A percentile compares a stretch with the other conserved stretches of the same genome.
Conservation (phyloP, 2,888 invertebrate species). For the Clivina fossor region DNA sequence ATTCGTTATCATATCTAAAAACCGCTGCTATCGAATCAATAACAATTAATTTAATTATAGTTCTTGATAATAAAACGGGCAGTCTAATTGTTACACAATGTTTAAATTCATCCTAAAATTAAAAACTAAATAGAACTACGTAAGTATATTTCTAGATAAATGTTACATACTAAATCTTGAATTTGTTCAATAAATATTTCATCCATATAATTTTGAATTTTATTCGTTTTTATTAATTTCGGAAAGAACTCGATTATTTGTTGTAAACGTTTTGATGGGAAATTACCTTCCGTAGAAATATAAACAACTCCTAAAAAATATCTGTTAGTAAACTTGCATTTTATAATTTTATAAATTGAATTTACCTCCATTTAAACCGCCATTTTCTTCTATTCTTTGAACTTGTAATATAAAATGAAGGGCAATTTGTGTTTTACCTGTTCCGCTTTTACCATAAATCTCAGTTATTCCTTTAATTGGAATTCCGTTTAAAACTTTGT, state of each 20-base stretch:
- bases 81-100: conserved; percentile 59
- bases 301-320: conserved; percentile 62
- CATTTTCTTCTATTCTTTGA: conserved; percentile 58
- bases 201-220: conserved; percentile 54
- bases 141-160: not conserved
- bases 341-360: not conserved
- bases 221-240: conserved; percentile 45
- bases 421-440: conserved; percentile 80
- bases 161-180: conserved; percentile 54
- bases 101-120: conserved; percentile 57
- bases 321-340: conserved; percentile 4
- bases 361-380: conserved; percentile 59
- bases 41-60: conserved; percentile 63
- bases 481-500: conserved; percentile 65
- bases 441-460: conserved; percentile 77
- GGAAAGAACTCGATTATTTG: conserved; percentile 56
- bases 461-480: conserved; percentile 70
- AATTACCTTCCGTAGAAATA: conserved; percentile 76
- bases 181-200: conserved; percentile 69
- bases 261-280: conserved; percentile 68
- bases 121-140: conserved; percentile 4
- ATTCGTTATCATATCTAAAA: conserved; percentile 61
- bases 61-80: conserved; percentile 56
- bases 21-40: conserved; percentile 76
- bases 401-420: conserved; percentile 69